Base-by-base conservation (phyloP, 2,797 vertebrate species). In the Chelon auratus region DNA sequence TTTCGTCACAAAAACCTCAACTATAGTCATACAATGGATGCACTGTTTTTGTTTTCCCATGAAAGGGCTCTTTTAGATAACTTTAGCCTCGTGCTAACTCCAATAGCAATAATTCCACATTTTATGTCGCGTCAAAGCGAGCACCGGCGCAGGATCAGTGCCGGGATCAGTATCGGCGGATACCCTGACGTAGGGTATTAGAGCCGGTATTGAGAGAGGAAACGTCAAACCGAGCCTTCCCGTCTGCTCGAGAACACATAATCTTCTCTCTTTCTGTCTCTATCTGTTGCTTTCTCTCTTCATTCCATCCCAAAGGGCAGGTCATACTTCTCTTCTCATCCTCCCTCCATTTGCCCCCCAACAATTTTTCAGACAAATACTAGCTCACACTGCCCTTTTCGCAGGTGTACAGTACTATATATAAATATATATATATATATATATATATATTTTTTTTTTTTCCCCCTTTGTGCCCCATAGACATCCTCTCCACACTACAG, bases 321-420 rank as follows among this genome's bases (percentile, higher is more conserved):
- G 64, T 75, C 59, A 26, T 47, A 72, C 61, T 72, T 80, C 63
- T 68, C 68, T 60, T 56, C 48, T 67, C 67, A 71, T 79, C 63
- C 50, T 82, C 57, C 45, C 66, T 84, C 67, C 59, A 79, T 86
- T 85, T 87, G 76, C 79, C 87, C 90, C 20, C 22, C 30, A 79
- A 54, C 81, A 68, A 73, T 73, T 78, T 74, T 86, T 56, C 80
- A 77, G 64, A 87, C 81, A 86, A 86, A 91, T 70, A 75, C 51
- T 15, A 74, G 77, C 60, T 54, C 80, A 80, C 75, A 0, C 42
- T 89, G 86, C 70, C 85, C 83, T 90, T 91, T 89, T 72, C 48
- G 40, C 77, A 24, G 69, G 53, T 68, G 26, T 77, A 72, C 48
- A 69, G 22, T 45, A 22, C 36, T 70, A 43, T 70, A 62, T 26